phyloP scores from a whole-genome alignment of 92 coral and sea anemone genomes.

The Bergia puertoricense region DNA sequence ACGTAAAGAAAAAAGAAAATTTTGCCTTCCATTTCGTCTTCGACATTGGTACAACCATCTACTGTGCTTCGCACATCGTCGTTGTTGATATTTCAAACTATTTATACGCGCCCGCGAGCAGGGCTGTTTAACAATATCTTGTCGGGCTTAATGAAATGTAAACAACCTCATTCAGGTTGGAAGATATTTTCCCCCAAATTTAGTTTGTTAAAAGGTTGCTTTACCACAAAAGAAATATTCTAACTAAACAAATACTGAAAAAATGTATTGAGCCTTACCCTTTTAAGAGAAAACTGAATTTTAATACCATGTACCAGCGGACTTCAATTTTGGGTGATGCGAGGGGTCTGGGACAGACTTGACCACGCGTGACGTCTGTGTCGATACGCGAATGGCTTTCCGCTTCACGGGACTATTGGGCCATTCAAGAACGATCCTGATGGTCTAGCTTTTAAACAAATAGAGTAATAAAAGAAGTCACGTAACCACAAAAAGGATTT shows the following conservation, averaged over 20 bases:
- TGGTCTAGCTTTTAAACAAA: no score
- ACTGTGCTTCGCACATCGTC: neutral
- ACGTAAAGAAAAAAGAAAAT: neutral
- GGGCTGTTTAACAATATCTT: neutral
- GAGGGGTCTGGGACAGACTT: neutral
- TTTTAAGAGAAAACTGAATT: neutral
- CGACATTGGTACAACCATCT: neutral
- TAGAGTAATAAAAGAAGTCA: no score
- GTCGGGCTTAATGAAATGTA: neutral
- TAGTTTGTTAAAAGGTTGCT: neutral
- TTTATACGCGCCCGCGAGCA: conserved; percentile 18
- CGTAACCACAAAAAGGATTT: no score
- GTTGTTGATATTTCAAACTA: no score
- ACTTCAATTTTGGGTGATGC: neutral
- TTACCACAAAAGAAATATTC: neutral
- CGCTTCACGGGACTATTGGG: no score
- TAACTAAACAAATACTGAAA: neutral
- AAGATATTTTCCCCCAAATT: conserved; percentile 12
- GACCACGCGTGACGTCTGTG: neutral
- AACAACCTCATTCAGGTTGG: neutral
- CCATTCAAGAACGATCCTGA: no score
- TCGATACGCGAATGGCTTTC: neutral
- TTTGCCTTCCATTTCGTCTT: neutral
- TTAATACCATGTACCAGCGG: neutral
- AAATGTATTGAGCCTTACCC: neutral